These are phyloP conservation scores for Pheosia tremula DNA, from an alignment of 2,888 invertebrate species.

Conservation along the genomic window DNA sequence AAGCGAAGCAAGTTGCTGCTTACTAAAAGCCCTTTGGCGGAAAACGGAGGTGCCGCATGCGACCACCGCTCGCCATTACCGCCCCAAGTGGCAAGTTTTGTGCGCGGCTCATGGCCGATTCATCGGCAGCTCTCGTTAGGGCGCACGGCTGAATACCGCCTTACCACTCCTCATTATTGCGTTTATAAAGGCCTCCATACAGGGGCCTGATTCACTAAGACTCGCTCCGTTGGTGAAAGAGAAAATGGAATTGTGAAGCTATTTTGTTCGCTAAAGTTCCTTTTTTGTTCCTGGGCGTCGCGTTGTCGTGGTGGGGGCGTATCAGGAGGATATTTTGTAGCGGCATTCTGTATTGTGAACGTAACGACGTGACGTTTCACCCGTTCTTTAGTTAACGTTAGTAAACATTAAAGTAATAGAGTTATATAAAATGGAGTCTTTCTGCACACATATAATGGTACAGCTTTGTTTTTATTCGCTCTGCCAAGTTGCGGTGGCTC, in stretches of 20 bases:
- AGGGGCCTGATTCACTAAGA: constrained; percentile 79
- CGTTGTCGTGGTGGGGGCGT: constrained; percentile 48
- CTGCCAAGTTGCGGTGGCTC: constrained; percentile 27
- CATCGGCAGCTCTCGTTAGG: constrained; percentile 80
- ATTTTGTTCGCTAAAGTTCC: constrained; percentile 73
- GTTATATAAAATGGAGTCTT: constrained; percentile 41
- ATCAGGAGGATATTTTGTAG: constrained; percentile 60
- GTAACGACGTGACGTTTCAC: constrained; percentile 56
- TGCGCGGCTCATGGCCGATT: constrained; percentile 78
- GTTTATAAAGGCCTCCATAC: constrained; percentile 82
- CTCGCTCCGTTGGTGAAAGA: constrained; percentile 75
- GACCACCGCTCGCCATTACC: constrained; percentile 54
- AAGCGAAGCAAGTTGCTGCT: constrained; percentile 70
- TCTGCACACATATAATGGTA: constrained; percentile 38
- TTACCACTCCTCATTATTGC: constrained; percentile 83
- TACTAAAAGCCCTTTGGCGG: constrained; percentile 75
- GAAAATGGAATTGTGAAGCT: constrained; percentile 81
- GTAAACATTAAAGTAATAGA: constrained; percentile 51
- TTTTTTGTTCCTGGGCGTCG: constrained; percentile 62
- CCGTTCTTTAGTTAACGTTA: constrained; percentile 47
- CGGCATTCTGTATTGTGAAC: constrained; percentile 57
- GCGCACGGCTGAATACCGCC: constrained; percentile 77
- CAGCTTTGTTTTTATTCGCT: constrained; percentile 44
- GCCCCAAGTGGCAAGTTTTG: constrained; percentile 78
- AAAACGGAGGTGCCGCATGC: constrained; percentile 43